Evolutionary conservation across 2,888 invertebrate species (phyloP).

Genomic region (Tachystola acroxantha): DNA sequence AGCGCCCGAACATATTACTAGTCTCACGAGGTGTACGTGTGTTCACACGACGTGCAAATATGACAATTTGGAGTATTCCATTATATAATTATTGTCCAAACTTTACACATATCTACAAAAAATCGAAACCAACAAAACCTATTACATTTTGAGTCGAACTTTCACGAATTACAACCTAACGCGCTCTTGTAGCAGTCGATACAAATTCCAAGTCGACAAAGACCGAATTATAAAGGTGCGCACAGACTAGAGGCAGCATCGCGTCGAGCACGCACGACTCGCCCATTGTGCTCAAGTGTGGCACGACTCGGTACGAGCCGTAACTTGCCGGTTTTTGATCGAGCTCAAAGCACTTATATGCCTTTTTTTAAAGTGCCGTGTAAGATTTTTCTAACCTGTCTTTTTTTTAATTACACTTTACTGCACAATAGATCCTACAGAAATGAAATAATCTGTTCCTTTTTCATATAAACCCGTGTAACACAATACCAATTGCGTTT

Average conservation of each 20-base stretch:
- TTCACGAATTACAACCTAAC: constrained; percentile 24
- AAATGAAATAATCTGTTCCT: too few species aligned
- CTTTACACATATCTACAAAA: constrained; percentile 68
- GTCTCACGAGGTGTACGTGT: constrained; percentile 2
- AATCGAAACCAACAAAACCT: constrained; percentile 32
- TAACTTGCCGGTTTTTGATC: too few species aligned
- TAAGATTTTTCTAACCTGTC: too few species aligned
- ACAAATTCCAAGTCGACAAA: constrained; percentile 29
- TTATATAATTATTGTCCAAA: constrained; percentile 69
- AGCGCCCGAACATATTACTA: background rate
- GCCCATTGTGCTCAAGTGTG: too few species aligned
- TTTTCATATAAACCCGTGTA: too few species aligned
- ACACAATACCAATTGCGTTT: too few species aligned
- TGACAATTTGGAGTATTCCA: constrained; percentile 42
- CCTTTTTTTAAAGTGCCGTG: too few species aligned
- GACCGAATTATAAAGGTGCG: constrained; percentile 22
- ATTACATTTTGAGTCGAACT: constrained; percentile 29
- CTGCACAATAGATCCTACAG: too few species aligned
- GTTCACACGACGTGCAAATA: constrained; percentile 20
- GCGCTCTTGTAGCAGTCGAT: constrained; percentile 24
- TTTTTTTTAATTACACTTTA: too few species aligned
- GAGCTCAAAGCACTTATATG: too few species aligned
- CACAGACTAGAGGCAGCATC: constrained; percentile 10
- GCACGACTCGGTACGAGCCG: too few species aligned
- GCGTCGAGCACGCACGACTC: too few species aligned